Evolutionary conservation across 1,140 invertebrate species (phyloP), one percentile per base, ranked within the genome.

Genomic region (Trachymyrmex septentrionalis): DNA sequence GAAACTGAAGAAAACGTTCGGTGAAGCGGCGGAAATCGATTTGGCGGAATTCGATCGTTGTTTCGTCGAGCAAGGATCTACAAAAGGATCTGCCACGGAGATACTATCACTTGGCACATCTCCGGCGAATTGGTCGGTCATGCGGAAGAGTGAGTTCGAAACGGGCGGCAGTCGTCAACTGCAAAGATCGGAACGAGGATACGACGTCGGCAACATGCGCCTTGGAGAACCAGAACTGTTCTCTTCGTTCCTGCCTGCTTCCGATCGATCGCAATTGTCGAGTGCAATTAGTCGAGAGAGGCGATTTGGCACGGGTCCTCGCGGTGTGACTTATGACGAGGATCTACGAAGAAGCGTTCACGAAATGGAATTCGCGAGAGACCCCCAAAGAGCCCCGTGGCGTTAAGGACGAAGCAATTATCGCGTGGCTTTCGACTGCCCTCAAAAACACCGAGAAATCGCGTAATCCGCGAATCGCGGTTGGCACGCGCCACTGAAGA

Each of bases 131-230:
- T 48, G 80, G 19, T 61, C 80, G 80, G 80, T 73, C 80, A 73
- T 59, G 80, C 80, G 80, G 80, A 82, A 82, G 80, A 82, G 67
- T 34, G 80, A 84, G 55, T 61, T 67, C 64, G 63, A 48, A 75
- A 73, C 34, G 30, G 24, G 57, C 38, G 71, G 55, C 71, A 73
- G n/a, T 50, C 71, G 59, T 71, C 50, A 44, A 38, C 44, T 84
- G 69, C 55, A 57, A 84, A 84, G 80, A 75, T 84, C 69, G 38
- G 69, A 19, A 61, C 66, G 67, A 55, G 53, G 80, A 73, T 61
- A 76, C 21, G 16, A 71, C 0, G 27, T 34, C 71, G 53, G 69
- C 78, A 50, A 50, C 27, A 80, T 30, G 38, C 80, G 55, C 12
- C 16, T 19, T 38, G 72, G 7, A 55, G 38, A 63, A 55, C 48